Evolutionary conservation across 2,797 vertebrate species (phyloP), one percentile per base, ranked within the genome.

Genomic region (Hapalemur alaotrensis): DNA sequence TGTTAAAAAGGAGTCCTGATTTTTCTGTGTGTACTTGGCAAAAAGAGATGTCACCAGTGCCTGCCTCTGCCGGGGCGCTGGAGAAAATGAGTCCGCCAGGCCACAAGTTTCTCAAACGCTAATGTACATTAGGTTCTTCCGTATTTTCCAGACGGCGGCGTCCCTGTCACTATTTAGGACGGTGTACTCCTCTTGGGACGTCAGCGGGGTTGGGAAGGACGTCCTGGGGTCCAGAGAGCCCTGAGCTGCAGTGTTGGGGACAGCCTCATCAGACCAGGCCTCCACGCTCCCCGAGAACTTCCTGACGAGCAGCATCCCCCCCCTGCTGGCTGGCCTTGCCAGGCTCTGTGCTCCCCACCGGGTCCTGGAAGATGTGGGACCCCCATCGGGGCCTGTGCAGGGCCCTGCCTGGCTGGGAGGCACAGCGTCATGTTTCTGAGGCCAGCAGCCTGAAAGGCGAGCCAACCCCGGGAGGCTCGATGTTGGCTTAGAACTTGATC

Each of bases 401-500:
- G 23, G 32, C 67, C n/a, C 75, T 69, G 25, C 14, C 75, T 9
- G 46, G 20, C 70, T 20, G 11, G n/a, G 48, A 75, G 28, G 20
- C 20, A 80, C 0, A 25, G 95, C 65, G 59, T 97, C 93, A 63
- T 2, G 10, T 96, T 95, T 97, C 97, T n/a, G 6, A 76, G 61
- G 61, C 57, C 13, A 70, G 79, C 70, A 91, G 93, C 70, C 95
- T 93, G 97, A 93, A 97, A 96, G 81, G 43, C 48, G 93, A 98
- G 93, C 93, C 28, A 2, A 63, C 63, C 93, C 30, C 1, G 7
- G 9, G 7, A 25, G 89, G 38, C 84, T 52, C 59, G 46, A 12
- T 17, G 63, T 81, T 76, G 48, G 48, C 91, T 91, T 67, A 93
- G 96, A 97, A 96, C 80, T 30, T 91, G 93, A 97, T 96, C 89